Conservation (phyloP, 2,113 vertebrate species). For the Ornithorhynchus anatinus region DNA sequence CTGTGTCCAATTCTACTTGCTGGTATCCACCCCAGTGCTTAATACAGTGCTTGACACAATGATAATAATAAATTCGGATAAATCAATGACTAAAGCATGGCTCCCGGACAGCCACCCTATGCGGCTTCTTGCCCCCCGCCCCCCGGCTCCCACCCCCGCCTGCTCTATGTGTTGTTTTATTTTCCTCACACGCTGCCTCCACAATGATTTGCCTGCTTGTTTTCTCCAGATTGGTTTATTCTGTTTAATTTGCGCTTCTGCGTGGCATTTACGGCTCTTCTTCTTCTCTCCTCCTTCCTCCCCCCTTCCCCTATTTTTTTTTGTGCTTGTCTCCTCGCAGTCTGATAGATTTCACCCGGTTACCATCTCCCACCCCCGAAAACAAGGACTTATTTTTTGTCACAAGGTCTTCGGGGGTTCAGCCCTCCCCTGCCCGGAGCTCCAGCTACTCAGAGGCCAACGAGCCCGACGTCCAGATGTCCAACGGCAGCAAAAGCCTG, state of each 20-base stretch:
- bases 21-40: no score
- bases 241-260: constrained; percentile 47
- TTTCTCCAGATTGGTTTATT: constrained; percentile 31
- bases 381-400: constrained; percentile 99
- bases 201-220: background rate
- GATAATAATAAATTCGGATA: no score
- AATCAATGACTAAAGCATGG: no score
- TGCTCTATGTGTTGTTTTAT: background rate
- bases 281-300: constrained; percentile 65
- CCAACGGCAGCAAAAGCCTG: constrained; percentile 95
- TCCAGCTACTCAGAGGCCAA: constrained; percentile 98
- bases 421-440: constrained; percentile 95
- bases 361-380: constrained; percentile 98
- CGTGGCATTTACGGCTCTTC: constrained; percentile 72
- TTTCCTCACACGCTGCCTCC: background rate
- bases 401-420: constrained; percentile 92
- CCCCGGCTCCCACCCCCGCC: background rate
- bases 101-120: no score
- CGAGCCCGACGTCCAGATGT: constrained; percentile 90
- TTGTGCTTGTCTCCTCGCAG: constrained; percentile 78
- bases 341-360: constrained; percentile 96
- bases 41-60: no score
- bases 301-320: constrained; percentile 71
- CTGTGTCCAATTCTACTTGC: no score
- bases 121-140: accelerated